A percentile compares a stretch with the other conserved stretches of the same genome.
Conservation (phyloP, 2,888 invertebrate genomes). For the Meliscaeva auricollis region DNA sequence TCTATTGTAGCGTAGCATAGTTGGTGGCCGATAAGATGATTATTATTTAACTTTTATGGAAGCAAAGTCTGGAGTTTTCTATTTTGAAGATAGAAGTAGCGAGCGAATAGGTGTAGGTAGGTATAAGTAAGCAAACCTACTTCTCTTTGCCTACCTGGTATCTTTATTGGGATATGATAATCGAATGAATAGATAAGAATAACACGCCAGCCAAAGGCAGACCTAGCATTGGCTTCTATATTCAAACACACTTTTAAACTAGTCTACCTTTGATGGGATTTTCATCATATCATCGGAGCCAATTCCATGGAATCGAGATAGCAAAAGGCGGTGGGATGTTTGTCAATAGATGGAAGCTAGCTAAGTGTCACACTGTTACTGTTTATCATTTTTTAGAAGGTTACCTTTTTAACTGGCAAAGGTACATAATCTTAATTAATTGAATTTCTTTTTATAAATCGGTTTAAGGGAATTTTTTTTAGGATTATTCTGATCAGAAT, state of each 20-base stretch:
- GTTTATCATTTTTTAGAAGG: not conserved
- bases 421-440: conserved; percentile 2
- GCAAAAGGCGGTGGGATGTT: conserved; percentile 34
- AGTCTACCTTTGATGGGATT: conserved; percentile 40
- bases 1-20: conserved; percentile 41
- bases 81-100: conserved; percentile 7
- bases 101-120: conserved; percentile 29
- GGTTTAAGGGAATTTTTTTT: too few relatives aligned
- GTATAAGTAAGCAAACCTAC: conserved; percentile 12
- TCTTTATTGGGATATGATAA: conserved; percentile 75
- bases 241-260: conserved; percentile 64
- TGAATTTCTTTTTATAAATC: not conserved
- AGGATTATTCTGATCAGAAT: not conserved
- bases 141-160: conserved; percentile 46
- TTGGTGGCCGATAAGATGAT: conserved; percentile 61
- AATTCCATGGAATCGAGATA: conserved; percentile 49
- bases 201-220: conserved; percentile 55
- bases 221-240: conserved; percentile 66
- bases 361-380: conserved; percentile 23
- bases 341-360: conserved; percentile 59
- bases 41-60: conserved; percentile 62
- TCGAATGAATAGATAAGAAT: conserved; percentile 68
- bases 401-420: conserved; percentile 5
- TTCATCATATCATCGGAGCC: not conserved
- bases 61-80: conserved; percentile 41